Conservation (phyloP, 2,797 vertebrate genomes). For the Rhynchotus rufescens region DNA sequence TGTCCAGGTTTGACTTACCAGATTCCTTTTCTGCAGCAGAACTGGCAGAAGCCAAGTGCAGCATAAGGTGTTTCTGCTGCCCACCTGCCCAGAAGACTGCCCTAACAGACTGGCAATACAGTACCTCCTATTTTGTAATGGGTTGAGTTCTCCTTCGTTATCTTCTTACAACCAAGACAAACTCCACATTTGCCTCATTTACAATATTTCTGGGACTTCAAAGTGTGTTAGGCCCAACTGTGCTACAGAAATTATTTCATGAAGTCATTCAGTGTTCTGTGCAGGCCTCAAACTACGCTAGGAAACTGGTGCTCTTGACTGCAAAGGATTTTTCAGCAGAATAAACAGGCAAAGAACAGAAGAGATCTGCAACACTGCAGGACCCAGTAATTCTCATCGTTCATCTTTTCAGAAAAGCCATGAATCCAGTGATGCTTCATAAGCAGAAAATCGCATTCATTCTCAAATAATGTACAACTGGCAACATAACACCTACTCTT, state of each 20-base stretch:
- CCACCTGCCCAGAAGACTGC: not conserved
- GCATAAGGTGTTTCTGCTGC: not conserved
- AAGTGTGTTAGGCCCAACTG: slow-evolving; percentile 16
- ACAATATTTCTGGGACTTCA: slow-evolving; percentile 30
- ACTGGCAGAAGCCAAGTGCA: not conserved
- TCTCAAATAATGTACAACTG: slow-evolving; percentile 56
- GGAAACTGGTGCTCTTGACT: slow-evolving; percentile 13
- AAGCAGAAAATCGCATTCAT: slow-evolving; percentile 40
- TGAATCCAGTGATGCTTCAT: slow-evolving; percentile 67
- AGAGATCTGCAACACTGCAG: slow-evolving; percentile 49
- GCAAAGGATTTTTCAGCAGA: slow-evolving; percentile 41
- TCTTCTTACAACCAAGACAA: slow-evolving; percentile 2
- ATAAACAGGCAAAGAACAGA: slow-evolving; percentile 51
- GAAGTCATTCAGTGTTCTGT: slow-evolving; percentile 7
- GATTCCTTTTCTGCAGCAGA: not conserved
- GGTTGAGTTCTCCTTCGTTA: not conserved
- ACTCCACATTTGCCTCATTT: not conserved
- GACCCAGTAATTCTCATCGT: slow-evolving; percentile 48
- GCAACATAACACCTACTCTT: slow-evolving; percentile 25
- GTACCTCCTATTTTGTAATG: not conserved
- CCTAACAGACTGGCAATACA: not conserved
- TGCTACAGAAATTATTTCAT: slow-evolving; percentile 22
- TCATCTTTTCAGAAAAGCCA: slow-evolving; percentile 12
- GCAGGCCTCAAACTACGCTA: slow-evolving; percentile 11
- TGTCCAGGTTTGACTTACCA: not conserved